phyloP scores from a whole-genome alignment of 2,113 vertebrate species.

The Catharus minimus region DNA sequence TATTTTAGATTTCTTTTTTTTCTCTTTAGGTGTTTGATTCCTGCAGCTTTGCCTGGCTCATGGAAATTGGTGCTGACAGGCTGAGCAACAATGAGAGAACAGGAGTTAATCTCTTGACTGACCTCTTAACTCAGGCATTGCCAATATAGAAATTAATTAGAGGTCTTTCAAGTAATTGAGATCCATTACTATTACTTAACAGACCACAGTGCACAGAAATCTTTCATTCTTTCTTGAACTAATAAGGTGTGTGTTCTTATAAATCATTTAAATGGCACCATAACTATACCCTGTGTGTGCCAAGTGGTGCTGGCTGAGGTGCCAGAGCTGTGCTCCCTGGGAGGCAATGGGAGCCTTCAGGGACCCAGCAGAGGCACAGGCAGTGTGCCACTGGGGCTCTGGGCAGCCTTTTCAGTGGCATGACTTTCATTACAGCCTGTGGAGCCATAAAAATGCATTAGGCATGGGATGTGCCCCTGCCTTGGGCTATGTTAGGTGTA shows the following conservation, averaged over 20 bases:
- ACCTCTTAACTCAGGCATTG: slow-evolving; percentile 24
- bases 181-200: slow-evolving; percentile 53
- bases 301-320: not conserved
- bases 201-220: not conserved
- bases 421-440: not conserved
- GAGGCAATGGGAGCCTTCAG: not conserved
- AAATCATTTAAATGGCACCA: slow-evolving; percentile 7
- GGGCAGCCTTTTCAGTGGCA: not conserved
- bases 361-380: rapidly evolving
- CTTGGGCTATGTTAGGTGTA: not conserved
- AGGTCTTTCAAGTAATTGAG: slow-evolving; percentile 43
- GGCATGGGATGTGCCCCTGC: not conserved
- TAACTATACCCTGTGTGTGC: rapidly evolving
- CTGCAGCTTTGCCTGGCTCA: not conserved
- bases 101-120: slow-evolving; percentile 11
- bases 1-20: not conserved
- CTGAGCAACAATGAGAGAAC: not conserved
- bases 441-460: rapidly evolving
- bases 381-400: rapidly evolving
- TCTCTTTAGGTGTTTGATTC: not conserved
- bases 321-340: not conserved
- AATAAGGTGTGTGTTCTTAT: not conserved
- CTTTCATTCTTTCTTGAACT: slow-evolving; percentile 22
- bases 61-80: not conserved
- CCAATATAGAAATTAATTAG: slow-evolving; percentile 53